These are phyloP conservation scores for Priapulus caudatus DNA, from an alignment of 2,888 invertebrate species.

Conservation along the genomic window DNA sequence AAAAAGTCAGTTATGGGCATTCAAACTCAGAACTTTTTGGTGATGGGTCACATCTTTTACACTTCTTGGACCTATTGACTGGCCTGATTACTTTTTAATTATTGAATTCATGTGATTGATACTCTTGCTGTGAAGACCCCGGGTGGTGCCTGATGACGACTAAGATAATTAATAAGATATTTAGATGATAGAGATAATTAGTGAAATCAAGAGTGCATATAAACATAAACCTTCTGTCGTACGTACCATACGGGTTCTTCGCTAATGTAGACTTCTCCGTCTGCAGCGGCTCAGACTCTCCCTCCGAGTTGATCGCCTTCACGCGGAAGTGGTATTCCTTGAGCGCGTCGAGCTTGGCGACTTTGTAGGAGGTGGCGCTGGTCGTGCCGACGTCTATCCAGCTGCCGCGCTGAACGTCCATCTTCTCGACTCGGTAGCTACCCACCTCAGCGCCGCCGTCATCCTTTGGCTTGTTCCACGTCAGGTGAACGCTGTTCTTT, in stretches of 20 bases:
- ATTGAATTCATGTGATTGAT: no score
- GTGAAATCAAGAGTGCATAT: no score
- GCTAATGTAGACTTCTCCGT: conserved; percentile 39
- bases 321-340: conserved; percentile 45
- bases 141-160: no score
- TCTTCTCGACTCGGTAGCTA: conserved; percentile 35
- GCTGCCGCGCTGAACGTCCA: conserved; percentile 33
- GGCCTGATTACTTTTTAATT: no score
- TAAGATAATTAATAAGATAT: no score
- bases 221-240: no score
- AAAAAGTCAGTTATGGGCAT: no score
- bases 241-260: conserved; percentile 44
- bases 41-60: no score
- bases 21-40: no score
- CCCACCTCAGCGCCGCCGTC: conserved; percentile 33
- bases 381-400: conserved; percentile 36
- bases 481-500: conserved; percentile 31
- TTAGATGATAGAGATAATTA: no score
- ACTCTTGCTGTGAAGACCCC: no score
- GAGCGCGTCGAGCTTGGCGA: conserved; percentile 28
- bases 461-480: conserved; percentile 31
- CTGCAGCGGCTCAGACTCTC: conserved; percentile 41
- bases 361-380: neutral
- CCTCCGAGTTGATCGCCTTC: conserved; percentile 41
- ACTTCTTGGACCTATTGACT: no score